Evolutionary conservation across 2,888 invertebrate species (phyloP).

Genomic region (Odontomyia ornata): DNA sequence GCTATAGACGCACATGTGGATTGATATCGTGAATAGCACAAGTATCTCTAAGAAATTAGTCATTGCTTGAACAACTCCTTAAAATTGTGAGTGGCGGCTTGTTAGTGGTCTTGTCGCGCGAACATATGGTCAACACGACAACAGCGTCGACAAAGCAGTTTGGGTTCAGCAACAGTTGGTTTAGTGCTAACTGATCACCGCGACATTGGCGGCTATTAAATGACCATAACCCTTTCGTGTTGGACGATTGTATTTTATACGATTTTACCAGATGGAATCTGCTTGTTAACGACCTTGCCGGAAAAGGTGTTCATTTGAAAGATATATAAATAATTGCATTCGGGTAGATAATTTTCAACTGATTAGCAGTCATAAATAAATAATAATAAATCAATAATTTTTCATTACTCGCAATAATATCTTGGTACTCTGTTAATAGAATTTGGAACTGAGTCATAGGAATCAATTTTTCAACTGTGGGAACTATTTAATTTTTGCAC

Average conservation of each 20-base stretch:
- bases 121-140: slow-evolving; percentile 27
- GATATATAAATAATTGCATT: too few relatives aligned
- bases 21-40: background rate
- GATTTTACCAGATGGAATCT: too few relatives aligned
- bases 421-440: too few relatives aligned
- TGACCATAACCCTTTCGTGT: slow-evolving; percentile 11
- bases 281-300: too few relatives aligned
- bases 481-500: too few relatives aligned
- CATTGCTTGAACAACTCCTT: slow-evolving; percentile 13
- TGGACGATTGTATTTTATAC: background rate
- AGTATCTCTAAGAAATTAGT: slow-evolving; percentile 21
- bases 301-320: too few relatives aligned
- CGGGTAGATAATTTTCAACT: too few relatives aligned
- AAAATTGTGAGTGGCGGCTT: background rate
- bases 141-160: background rate
- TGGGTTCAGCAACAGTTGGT: background rate
- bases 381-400: too few relatives aligned
- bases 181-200: background rate
- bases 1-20: background rate
- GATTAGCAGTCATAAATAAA: too few relatives aligned
- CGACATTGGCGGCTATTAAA: background rate
- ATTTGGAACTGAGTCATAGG: too few relatives aligned
- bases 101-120: background rate
- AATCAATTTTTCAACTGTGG: too few relatives aligned
- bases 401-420: too few relatives aligned